Conservation (phyloP, 2,113 vertebrate species). For the Centrocercus urophasianus region DNA sequence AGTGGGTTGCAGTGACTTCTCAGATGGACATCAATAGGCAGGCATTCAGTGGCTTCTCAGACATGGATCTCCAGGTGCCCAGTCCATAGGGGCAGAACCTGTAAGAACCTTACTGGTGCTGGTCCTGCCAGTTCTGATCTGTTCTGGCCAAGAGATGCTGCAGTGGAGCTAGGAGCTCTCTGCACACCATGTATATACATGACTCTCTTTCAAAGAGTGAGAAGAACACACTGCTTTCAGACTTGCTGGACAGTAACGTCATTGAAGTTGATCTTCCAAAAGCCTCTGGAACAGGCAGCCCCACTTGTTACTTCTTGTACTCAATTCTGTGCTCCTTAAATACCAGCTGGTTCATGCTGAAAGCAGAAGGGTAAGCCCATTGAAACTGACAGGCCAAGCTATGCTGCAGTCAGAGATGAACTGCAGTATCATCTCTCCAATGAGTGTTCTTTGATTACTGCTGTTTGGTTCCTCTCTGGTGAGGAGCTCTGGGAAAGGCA, state of each 20-base stretch:
- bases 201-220: not conserved
- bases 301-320: not conserved
- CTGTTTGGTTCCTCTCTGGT: not conserved
- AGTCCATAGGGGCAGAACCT: not conserved
- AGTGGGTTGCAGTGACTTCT: not conserved
- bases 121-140: not conserved
- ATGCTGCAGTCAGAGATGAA: not conserved
- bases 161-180: not conserved
- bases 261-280: not conserved
- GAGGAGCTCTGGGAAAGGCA: not conserved
- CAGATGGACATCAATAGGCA: no score
- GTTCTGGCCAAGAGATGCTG: not conserved
- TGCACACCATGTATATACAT: accelerated
- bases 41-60: no score
- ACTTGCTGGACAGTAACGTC: not conserved
- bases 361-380: not conserved
- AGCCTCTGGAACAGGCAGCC: not conserved
- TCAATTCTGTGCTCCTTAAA: not conserved
- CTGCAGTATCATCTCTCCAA: not conserved
- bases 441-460: not conserved
- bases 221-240: not conserved
- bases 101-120: not conserved
- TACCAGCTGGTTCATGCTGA: not conserved
- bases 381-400: not conserved
- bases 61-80: not conserved